Evolutionary conservation across 2,113 vertebrate species (phyloP).

Genomic region (Bubo scandiacus): DNA sequence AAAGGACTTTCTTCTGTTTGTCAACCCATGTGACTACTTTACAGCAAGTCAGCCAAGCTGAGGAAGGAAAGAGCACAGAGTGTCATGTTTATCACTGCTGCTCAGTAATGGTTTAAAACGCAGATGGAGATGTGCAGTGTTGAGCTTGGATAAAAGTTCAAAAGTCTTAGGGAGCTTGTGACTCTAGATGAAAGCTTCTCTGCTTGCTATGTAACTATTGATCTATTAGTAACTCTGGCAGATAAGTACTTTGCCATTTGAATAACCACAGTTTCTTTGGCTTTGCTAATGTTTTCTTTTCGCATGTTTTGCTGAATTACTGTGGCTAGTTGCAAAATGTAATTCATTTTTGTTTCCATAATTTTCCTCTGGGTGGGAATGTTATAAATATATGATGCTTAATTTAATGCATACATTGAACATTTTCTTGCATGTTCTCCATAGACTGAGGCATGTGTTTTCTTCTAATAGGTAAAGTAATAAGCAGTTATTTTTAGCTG

Average conservation of each 20-base stretch:
- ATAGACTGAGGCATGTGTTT: neutral
- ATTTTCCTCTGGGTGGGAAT: neutral
- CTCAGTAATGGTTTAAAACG: neutral
- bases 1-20: neutral
- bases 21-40: neutral
- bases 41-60: neutral
- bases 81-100: neutral
- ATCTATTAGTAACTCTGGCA: neutral
- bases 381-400: neutral
- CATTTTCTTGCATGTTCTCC: neutral
- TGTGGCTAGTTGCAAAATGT: neutral
- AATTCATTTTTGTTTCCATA: neutral
- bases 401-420: neutral
- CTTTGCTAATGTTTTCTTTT: neutral
- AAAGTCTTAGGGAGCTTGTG: neutral
- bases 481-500: neutral
- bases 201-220: neutral
- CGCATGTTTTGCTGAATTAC: neutral
- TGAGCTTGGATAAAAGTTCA: neutral
- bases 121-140: neutral
- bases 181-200: neutral
- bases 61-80: neutral
- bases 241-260: neutral
- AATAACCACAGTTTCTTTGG: neutral
- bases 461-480: neutral